Conservation (phyloP, 1,140 invertebrate genomes). For the Patella vulgata region DNA sequence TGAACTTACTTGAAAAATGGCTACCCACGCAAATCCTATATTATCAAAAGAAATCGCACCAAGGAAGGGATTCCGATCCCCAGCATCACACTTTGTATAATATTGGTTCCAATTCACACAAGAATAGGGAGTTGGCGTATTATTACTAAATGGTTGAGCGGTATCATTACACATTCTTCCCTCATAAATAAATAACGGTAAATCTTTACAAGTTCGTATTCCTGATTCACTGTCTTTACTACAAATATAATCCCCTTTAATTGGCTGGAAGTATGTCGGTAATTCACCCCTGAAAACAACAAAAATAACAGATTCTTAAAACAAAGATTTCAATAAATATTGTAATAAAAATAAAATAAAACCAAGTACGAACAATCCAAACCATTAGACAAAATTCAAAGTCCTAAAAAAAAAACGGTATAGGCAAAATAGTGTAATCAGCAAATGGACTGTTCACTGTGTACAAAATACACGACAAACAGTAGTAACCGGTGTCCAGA, state of each 20-base stretch:
- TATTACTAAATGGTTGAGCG: slow-evolving; percentile 52
- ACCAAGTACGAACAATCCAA: too few species aligned
- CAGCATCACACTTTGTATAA: slow-evolving; percentile 92
- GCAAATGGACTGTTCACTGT: too few species aligned
- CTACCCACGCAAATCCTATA: slow-evolving; percentile 99
- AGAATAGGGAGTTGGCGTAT: slow-evolving; percentile 60
- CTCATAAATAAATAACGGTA: slow-evolving; percentile 82
- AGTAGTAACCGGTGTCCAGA: too few species aligned
- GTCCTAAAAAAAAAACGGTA: too few species aligned
- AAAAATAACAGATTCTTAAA: slow-evolving; percentile 8
- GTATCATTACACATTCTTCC: slow-evolving; percentile 74
- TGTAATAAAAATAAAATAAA: too few species aligned
- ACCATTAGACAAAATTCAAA: too few species aligned
- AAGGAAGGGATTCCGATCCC: slow-evolving; percentile 97
- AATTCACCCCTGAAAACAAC: neutral
- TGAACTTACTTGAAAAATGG: slow-evolving; percentile 99
- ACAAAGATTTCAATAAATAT: too few species aligned
- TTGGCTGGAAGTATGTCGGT: slow-evolving; percentile 25
- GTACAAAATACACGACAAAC: too few species aligned
- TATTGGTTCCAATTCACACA: slow-evolving; percentile 99
- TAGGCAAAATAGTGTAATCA: too few species aligned
- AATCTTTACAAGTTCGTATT: slow-evolving; percentile 90
- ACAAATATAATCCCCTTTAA: slow-evolving; percentile 97
- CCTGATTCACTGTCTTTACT: slow-evolving; percentile 91
- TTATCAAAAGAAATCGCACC: slow-evolving; percentile 99